Base-by-base conservation (phyloP, 2,888 invertebrate genomes). In the Eupithecia tripunctaria region DNA sequence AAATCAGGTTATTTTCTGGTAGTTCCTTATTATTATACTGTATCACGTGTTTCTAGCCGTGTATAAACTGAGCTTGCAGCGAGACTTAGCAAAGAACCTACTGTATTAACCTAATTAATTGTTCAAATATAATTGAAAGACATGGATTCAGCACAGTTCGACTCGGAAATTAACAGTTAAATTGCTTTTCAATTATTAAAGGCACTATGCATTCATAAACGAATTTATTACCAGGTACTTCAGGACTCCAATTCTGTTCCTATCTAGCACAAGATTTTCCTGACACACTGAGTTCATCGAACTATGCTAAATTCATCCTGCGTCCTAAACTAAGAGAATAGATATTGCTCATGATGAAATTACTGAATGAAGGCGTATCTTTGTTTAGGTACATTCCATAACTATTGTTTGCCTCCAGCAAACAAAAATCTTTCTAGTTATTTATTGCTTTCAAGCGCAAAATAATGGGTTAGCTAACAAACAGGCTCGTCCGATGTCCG, bases 181-280 rank as follows among this genome's bases (percentile, higher is more conserved):
- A 74, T 74, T 69, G 71, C 71, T 72, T 43, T 64, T 38, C 8
- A 68, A 67, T 68, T 66, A 12, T 36, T 29, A 56, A 74, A 74
- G 74, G 74, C 74, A 74, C 74, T 72, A 47, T 68, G 38, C n/a
- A 64, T 63, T 36, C 63, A 36, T 64, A 41, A 64, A 64, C 7
- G 36, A 64, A 38, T 62, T 60, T 60, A 62, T 12, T 38, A 64
- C 38, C 36, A 47, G 51, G 21, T n/a, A 51, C 51, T 12, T 25
- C n/a, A n/a, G 7, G 21, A 56, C 21, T 14, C 21, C n/a, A 21
- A 51, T 56, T 25, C 21, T 21, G 12, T 12, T 51, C 25, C 12
- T 3, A 10, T 21, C 21, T 21, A 47, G 8, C 47, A 51, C 10
- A 56, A 12, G 14, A 25, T 56, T 25, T 25, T 25, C 14, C 25